Base-by-base conservation (phyloP, 2,113 vertebrate species). In the Percina caprodes region DNA sequence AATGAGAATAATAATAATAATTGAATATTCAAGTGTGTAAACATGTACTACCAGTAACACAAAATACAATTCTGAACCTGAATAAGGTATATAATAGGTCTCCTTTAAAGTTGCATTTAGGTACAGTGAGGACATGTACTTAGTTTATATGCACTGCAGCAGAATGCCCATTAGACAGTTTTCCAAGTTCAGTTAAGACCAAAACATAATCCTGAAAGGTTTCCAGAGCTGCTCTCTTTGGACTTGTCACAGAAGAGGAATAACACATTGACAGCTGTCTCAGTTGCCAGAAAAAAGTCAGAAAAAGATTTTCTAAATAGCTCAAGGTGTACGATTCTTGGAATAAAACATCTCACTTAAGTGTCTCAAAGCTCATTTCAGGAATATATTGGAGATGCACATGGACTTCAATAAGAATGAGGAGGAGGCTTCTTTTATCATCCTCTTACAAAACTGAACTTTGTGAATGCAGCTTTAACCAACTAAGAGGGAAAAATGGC, bases 381-480 rank as follows among this genome's bases (percentile, higher is more conserved):
- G 60, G 58, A 24, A 80, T 60, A 46, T 33, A 68, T 7, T n/a
- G 7, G 18, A 68, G 74, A 21, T 26, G 21, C n/a, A 16, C 16
- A 76, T 23, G 5, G 70, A 49, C 56, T 15, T 74, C 16, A 71
- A 73, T 23, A 42, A 35, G 13, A 68, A 39, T 58, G 39, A 62
- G 12, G 61, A 49, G 5, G 30, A 35, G 69, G 8, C 51, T 60
- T 59, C 48, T 69, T 51, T 66, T 68, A 59, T 81, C 23, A 30
- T 74, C 16, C 55, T 49, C 49, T 69, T n/a, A 78, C 30, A 78
- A 58, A 18, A 55, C 55, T 80, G 62, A 78, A 88, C 79, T 51
- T 77, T 82, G 70, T 84, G 69, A 78, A 79, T 84, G 66, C 84
- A 60, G 77, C 67, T 78, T 46, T 55, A 74, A 63, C 59, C 59